Conservation (phyloP, 2,888 invertebrate genomes). For the Litoditis marina region DNA sequence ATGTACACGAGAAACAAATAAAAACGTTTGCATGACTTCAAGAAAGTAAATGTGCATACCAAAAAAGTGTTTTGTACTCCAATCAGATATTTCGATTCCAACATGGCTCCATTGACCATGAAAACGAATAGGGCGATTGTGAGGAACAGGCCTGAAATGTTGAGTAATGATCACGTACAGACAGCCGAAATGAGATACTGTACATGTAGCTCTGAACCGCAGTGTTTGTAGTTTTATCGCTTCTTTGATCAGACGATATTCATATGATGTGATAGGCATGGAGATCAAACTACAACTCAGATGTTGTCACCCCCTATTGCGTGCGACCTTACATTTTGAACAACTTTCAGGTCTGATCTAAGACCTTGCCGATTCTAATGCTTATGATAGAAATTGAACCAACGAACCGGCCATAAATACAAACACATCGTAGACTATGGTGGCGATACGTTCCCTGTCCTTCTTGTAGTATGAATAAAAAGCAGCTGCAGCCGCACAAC, state of each 20-base stretch:
- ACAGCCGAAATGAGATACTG: no score
- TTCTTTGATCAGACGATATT: no score
- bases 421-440: constrained; percentile 30
- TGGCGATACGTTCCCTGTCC: constrained; percentile 15
- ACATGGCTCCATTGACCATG: constrained; percentile 60
- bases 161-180: neutral
- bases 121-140: constrained; percentile 54
- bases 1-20: neutral
- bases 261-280: no score
- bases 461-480: constrained; percentile 42
- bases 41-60: constrained; percentile 16
- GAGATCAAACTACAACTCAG: no score
- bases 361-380: no score
- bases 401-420: constrained; percentile 26
- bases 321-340: no score
- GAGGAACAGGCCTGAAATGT: constrained; percentile 44
- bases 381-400: neutral
- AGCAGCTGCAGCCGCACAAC: constrained; percentile 31
- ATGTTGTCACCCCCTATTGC: no score
- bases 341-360: no score
- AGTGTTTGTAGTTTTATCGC: neutral
- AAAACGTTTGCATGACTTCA: neutral
- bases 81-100: constrained; percentile 58
- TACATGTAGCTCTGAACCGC: no score
- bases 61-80: constrained; percentile 56